Conservation (phyloP, 2,888 invertebrate genomes). For the Synergus gifuensis region DNA sequence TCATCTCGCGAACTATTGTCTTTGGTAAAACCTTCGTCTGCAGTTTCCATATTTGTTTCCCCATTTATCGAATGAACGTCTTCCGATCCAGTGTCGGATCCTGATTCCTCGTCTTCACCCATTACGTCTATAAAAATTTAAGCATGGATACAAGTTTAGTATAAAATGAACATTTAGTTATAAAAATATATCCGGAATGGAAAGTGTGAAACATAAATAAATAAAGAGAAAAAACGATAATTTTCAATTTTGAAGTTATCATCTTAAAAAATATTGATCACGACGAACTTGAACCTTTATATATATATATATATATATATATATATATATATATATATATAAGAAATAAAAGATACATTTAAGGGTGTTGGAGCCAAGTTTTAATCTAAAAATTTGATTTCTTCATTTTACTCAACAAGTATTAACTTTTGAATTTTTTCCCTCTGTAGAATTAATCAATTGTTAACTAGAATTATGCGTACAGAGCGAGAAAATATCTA, state of each 20-base stretch:
- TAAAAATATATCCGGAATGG: background rate
- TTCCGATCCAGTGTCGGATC: background rate
- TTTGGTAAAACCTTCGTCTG: background rate
- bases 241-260: background rate
- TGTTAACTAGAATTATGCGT: too few species aligned
- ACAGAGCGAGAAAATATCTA: too few species aligned
- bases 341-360: too few species aligned
- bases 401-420: too few species aligned
- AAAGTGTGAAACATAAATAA: background rate
- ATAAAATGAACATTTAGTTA: background rate
- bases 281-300: too few species aligned
- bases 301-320: too few species aligned
- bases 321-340: too few species aligned
- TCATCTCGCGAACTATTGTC: background rate
- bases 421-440: too few species aligned
- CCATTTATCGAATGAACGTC: background rate
- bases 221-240: background rate
- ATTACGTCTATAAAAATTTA: background rate
- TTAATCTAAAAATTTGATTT: too few species aligned
- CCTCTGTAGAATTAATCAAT: too few species aligned
- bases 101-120: conserved; percentile 14
- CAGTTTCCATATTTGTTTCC: background rate
- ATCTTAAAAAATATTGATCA: background rate
- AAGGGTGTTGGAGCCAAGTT: too few species aligned
- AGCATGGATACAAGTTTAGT: background rate